Base-by-base conservation (phyloP, 2,797 vertebrate genomes). In the Mareca penelope region DNA sequence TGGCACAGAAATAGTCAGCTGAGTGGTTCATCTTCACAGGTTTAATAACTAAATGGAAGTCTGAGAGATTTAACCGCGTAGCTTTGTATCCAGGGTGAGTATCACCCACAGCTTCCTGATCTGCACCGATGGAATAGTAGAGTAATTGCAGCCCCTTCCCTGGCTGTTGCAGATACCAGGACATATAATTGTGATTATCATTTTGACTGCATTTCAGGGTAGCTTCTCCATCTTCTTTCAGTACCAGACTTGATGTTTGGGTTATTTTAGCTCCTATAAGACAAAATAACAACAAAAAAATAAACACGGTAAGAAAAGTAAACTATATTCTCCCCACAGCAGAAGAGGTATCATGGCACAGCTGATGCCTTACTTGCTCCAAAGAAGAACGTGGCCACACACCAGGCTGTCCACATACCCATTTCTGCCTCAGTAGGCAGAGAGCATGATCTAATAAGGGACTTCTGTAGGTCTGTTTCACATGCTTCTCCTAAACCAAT, bases 161-260 rank as follows among this genome's bases (percentile, higher is more conserved):
- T 10, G 22, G 48, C 44, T 57, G 46, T 78, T 95, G 88, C 77
- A 94, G 55, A 22, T 92, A 97, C 96, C 97, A 97, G 35, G 1
- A 90, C 92, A 95, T 95, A n/a, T 0, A 1, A 42, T 0, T 0
- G 6, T 94, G 72, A 55, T 15, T 1, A 21, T 90, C 0, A 68
- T 67, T 70, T 84, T 96, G 96, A 11, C 40, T 90, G 88, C 91
- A 95, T 29, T 53, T 60, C 68, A 96, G 78, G 10, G 31, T 59
- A 59, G 7, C 56, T 0, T 63, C 80, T 46, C 17, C 56, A 52
- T 88, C 85, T 67, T n/a, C 63, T 75, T 60, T 92, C 93, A 79
- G 60, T 28, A 96, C 21, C 46, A 95, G 72, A 23, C 55, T 26
- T 44, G 93, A 88, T 12, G 18, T 42, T 75, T 96, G 93, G 15